Percentiles rank a stretch among this genome's conserved stretches.
These are phyloP conservation scores for Dinomys branickii DNA, from an alignment of 2,113 vertebrate species.

Conservation along the genomic window DNA sequence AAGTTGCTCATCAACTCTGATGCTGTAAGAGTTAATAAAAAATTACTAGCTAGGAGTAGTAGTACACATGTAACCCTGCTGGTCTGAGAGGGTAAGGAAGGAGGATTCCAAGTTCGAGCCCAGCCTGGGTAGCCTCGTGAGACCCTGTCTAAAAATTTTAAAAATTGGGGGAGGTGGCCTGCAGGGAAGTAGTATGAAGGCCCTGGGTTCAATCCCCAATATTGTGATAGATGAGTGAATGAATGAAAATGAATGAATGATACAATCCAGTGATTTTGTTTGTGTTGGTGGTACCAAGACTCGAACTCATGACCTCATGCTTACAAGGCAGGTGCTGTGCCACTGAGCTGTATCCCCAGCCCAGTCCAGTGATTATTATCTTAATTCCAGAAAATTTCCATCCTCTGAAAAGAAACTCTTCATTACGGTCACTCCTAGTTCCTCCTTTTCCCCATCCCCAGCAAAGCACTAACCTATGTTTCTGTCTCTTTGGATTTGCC, in stretches of 20 bases:
- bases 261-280: neutral
- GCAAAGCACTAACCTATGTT: neutral
- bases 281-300: no score
- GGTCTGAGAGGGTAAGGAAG: neutral
- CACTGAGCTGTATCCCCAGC: no score
- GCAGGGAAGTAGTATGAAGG: neutral
- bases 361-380: neutral
- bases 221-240: neutral
- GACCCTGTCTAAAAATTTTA: neutral
- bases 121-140: neutral
- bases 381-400: neutral
- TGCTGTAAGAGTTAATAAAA: neutral
- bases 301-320: no score
- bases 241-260: neutral
- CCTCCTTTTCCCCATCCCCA: fast-evolving
- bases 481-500: neutral
- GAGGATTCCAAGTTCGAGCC: neutral
- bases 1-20: neutral
- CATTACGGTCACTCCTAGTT: neutral
- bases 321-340: no score
- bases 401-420: neutral
- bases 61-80: neutral
- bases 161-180: neutral
- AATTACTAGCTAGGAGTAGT: neutral
- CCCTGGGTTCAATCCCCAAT: neutral